These are phyloP conservation scores for Actinostola sp. DNA, from an alignment of 92 coral and sea anemone species.

Conservation along the genomic window DNA sequence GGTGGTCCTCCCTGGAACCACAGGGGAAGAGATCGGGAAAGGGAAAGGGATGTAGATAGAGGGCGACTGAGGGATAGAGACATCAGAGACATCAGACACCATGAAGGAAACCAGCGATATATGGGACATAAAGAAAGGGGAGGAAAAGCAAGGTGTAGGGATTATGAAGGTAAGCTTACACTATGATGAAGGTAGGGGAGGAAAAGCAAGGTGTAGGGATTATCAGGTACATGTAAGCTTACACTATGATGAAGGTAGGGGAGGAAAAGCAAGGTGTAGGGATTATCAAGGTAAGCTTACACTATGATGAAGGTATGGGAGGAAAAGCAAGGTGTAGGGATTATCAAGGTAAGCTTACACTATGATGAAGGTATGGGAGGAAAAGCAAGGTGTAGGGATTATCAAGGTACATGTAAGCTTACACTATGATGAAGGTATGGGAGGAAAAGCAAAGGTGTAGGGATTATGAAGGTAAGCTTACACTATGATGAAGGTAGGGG, in stretches of 20 bases:
- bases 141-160: slow-evolving; percentile 88
- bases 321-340: slow-evolving; percentile 91
- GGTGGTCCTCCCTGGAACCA: slow-evolving; percentile 56
- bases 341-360: too few species aligned
- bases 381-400: slow-evolving; percentile 91
- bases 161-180: too few species aligned
- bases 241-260: slow-evolving; percentile 52
- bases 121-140: slow-evolving; percentile 55
- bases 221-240: too few species aligned
- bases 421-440: slow-evolving; percentile 51
- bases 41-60: slow-evolving; percentile 52
- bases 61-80: slow-evolving; percentile 29
- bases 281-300: too few species aligned
- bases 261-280: slow-evolving; percentile 83
- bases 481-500: slow-evolving; percentile 53
- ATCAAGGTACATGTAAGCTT: too few species aligned
- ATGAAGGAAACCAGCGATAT: slow-evolving; percentile 54
- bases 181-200: slow-evolving; percentile 53
- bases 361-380: slow-evolving; percentile 57
- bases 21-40: slow-evolving; percentile 28
- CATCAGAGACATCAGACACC: too few species aligned
- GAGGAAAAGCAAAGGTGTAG: slow-evolving; percentile 85
- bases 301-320: slow-evolving; percentile 48
- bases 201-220: slow-evolving; percentile 91
- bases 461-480: slow-evolving; percentile 98